Evolutionary conservation across 30 jellyfish, hydroid and myxozoan genomes (phyloP), one percentile per base, ranked within the genome.

Genomic region (Sanderia malayensis): DNA sequence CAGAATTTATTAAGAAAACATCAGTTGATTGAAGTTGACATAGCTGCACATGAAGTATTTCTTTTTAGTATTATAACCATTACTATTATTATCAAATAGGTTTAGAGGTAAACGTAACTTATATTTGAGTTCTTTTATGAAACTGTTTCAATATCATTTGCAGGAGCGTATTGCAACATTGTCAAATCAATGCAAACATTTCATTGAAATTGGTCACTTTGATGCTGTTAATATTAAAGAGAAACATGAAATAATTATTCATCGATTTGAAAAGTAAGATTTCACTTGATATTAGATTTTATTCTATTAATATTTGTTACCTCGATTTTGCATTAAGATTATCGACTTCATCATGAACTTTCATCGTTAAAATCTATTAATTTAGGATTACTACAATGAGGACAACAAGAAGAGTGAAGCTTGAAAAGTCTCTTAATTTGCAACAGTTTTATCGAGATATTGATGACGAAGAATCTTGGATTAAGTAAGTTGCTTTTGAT

Each of bases 391-490:
- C 84, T 25, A 69, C 81, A 11, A 73, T 88, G 86, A 29, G 82
- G 21, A 52, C 79, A 17, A 88, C 94, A 9, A 83, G 97, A 44
- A 75, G 92, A 25, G 59, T 85, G 11, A 73, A 73, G n/a, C 59
- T 88, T 46, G 95, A 80, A 61, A 63, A 84, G 22, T 73, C 93
- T 2, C 70, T 88, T 1, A 79, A 92, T 18, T 67, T 88, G 71
- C 95, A 88, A 32, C 97, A 88, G 74, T 88, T 80, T 41, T 88
- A 73, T 55, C 83, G 97, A 23, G 97, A 88, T 44, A 65, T 88
- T 58, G 97, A 88, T 46, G 95, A 88, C 64, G 90, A 88, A 45
- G 95, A 81, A 37, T 88, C 97, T 27, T 88, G 97, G 97, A 88
- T 88, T 18, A 88, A 87, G 97, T 88, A 74, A 46, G 82, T 76